Evolutionary conservation across 2,113 vertebrate species (phyloP), one percentile per base, ranked within the genome.

Genomic region (Polypterus senegalus): DNA sequence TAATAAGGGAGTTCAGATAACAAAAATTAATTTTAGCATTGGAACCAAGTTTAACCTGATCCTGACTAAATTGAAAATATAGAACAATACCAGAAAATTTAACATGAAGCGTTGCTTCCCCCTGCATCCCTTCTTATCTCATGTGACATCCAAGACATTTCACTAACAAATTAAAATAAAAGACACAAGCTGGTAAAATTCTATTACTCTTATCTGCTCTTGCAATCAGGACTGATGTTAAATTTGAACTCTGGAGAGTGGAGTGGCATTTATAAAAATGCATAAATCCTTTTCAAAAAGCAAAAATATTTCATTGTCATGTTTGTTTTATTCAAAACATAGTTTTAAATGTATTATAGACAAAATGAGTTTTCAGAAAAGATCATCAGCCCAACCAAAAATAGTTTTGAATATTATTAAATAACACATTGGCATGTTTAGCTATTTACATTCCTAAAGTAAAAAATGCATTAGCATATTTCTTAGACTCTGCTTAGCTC

Each of bases 181-280:
- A 76, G 75, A 74, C 75, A 67, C 70, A 77, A 47, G 60, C 67
- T 71, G 66, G 64, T 70, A 74, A 89, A 89, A 89, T 89, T 81
- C 89, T 80, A 91, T 93, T 89, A 90, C 78, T 76, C 79, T 88
- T 92, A 93, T 93, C 88, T 81, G 71, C 61, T 74, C 70, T 75
- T 76, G 71, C 73, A 73, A 88, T 91, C 86, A 67, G 74, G 72
- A 73, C 69, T 71, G 67, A 71, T 3, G 4, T 72, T 79, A 82
- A 86, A 86, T 82, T 77, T 77, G 83, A 80, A 86, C 83, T 71
- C 79, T 67, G 82, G 62, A 61, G 68, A 68, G 48, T 10, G 11
- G 45, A 47, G 56, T 58, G 57, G 49, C 47, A 8, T 63, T 68
- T 57, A 54, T 53, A 11, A 63, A 27, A 67, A 70, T 63, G 60